phyloP scores from a whole-genome alignment of 2,888 invertebrate species.

The Lycaena phlaeas region DNA sequence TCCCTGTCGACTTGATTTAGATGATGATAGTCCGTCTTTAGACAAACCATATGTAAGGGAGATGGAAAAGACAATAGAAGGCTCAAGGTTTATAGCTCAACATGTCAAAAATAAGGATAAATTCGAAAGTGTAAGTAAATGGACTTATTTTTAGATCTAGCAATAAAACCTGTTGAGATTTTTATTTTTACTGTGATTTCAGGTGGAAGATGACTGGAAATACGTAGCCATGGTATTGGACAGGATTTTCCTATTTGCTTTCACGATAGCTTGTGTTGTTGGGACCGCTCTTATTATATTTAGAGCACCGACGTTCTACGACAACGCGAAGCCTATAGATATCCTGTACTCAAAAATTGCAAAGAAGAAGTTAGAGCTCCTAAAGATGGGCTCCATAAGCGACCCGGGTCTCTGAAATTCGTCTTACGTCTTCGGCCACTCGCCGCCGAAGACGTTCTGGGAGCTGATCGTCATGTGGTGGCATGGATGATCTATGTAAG shows the following conservation, averaged over 20 bases:
- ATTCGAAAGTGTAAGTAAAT: constrained; percentile 89
- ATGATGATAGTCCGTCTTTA: constrained; percentile 82
- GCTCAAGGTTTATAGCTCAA: constrained; percentile 94
- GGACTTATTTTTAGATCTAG: background rate
- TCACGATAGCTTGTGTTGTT: constrained; percentile 92
- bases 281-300: constrained; percentile 92
- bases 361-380: constrained; percentile 89
- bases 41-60: constrained; percentile 87
- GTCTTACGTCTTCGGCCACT: constrained; percentile 79
- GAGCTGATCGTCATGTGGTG: constrained; percentile 73
- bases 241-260: constrained; percentile 95
- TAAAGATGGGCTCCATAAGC: constrained; percentile 87
- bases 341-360: constrained; percentile 93
- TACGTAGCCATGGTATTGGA: constrained; percentile 97
- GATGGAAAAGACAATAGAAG: constrained; percentile 93
- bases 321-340: constrained; percentile 91
- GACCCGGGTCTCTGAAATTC: constrained; percentile 79
- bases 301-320: constrained; percentile 93
- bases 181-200: constrained; percentile 23
- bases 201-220: constrained; percentile 99
- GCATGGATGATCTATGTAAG: constrained; percentile 68
- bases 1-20: constrained; percentile 73
- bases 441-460: constrained; percentile 78
- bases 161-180: constrained; percentile 1
- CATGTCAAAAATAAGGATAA: constrained; percentile 96